Percentiles rank a stretch among this genome's conserved stretches.
Conservation (phyloP, 2,797 vertebrate species). For the Acrossocheilus fasciatus region DNA sequence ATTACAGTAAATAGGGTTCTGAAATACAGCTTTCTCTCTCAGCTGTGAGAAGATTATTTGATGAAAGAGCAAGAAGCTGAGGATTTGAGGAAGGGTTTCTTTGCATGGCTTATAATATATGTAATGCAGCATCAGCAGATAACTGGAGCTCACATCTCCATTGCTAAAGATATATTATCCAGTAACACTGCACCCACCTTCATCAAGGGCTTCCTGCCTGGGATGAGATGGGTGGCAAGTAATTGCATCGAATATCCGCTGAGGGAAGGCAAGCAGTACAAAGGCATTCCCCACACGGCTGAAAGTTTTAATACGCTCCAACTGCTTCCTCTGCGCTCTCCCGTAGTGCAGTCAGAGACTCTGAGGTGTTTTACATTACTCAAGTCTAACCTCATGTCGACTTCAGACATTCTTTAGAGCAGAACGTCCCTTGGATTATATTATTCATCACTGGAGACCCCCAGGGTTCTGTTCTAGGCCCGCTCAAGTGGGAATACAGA, state of each 20-base stretch:
- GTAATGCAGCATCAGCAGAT: slow-evolving; percentile 21
- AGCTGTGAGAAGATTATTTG: slow-evolving; percentile 9
- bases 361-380: slow-evolving; percentile 32
- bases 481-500: slow-evolving; percentile 14
- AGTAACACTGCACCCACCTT: slow-evolving; percentile 5
- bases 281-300: background rate
- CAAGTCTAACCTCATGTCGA: slow-evolving; percentile 41
- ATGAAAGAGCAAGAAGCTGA: slow-evolving; percentile 2
- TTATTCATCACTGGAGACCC: slow-evolving; percentile 38
- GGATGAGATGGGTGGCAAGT: slow-evolving; percentile 4
- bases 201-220: background rate
- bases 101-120: background rate
- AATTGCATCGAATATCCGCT: slow-evolving; percentile 25
- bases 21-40: background rate
- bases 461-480: slow-evolving; percentile 33
- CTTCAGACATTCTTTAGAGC: slow-evolving; percentile 31
- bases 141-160: slow-evolving; percentile 27
- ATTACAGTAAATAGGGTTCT: background rate
- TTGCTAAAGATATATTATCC: background rate
- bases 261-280: slow-evolving; percentile 4
- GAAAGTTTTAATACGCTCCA: slow-evolving; percentile 42
- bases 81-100: slow-evolving; percentile 1
- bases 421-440: slow-evolving; percentile 14
- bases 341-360: slow-evolving; percentile 15
- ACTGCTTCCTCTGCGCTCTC: slow-evolving; percentile 3